phyloP scores from a whole-genome alignment of 1,140 invertebrate genomes.

The Brachionus calyciflorus region DNA sequence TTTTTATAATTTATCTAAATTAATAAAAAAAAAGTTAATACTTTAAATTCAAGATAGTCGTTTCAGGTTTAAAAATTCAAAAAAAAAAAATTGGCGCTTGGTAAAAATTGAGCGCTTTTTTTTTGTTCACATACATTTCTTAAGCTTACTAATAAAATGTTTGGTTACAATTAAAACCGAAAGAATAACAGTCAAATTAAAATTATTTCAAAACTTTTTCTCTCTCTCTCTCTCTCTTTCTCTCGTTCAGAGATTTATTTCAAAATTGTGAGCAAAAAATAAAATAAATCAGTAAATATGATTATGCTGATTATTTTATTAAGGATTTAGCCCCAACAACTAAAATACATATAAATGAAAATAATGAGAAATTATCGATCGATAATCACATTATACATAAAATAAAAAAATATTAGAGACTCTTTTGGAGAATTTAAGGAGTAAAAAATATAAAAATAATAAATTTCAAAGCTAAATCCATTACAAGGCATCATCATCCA shows the following conservation, averaged over 20 bases:
- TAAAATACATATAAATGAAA: conserved; percentile 23
- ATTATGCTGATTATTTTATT: conserved; percentile 46
- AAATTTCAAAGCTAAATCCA: no score
- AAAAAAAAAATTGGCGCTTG: no score
- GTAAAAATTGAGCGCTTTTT: no score
- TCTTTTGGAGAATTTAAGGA: not conserved
- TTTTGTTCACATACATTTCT: no score
- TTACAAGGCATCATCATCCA: no score
- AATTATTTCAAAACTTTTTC: not conserved
- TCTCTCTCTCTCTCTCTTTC: no score
- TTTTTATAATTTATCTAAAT: not conserved
- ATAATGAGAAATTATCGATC: conserved; percentile 37
- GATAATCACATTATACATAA: conserved; percentile 36
- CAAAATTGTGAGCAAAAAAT: not conserved
- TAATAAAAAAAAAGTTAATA: not conserved
- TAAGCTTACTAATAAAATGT: no score
- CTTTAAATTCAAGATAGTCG: not conserved
- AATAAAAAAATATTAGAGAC: not conserved
- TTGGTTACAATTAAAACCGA: no score
- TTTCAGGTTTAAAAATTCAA: no score
- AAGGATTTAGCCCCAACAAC: conserved; percentile 42
- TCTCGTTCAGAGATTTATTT: conserved; percentile 15
- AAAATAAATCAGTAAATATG: conserved; percentile 37
- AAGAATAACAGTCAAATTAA: conserved; percentile 3
- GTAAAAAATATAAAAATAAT: no score